phyloP scores from a whole-genome alignment of 1,140 invertebrate species.

The Arion vulgaris region DNA sequence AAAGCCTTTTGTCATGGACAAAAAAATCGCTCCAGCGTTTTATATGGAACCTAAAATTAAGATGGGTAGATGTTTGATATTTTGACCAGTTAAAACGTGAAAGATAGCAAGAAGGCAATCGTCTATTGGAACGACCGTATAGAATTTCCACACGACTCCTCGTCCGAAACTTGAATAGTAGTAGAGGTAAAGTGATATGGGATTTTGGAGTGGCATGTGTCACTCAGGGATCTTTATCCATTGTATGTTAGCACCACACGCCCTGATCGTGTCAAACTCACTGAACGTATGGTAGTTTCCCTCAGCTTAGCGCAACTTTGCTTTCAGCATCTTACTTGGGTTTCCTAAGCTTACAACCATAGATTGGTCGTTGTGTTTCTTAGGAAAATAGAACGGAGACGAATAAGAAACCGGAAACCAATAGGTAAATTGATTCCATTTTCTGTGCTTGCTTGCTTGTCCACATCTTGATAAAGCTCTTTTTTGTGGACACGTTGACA shows the following conservation, averaged over 20 bases:
- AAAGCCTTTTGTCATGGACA: too few relatives aligned
- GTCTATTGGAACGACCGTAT: background rate
- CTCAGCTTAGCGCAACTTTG: background rate
- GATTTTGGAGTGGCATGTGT: constrained; percentile 3
- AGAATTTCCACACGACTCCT: background rate
- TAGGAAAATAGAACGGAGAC: too few relatives aligned
- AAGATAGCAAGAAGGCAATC: background rate
- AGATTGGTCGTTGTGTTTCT: too few relatives aligned
- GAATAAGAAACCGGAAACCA: too few relatives aligned
- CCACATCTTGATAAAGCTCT: too few relatives aligned
- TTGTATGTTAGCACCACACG: background rate
- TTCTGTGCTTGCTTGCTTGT: too few relatives aligned
- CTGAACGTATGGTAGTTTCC: background rate
- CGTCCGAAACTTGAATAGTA: background rate
- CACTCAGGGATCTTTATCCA: background rate
- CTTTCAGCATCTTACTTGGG: too few relatives aligned
- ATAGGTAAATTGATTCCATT: too few relatives aligned
- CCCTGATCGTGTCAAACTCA: background rate
- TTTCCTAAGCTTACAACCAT: too few relatives aligned
- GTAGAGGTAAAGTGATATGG: background rate
- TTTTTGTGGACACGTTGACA: too few relatives aligned
- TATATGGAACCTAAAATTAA: background rate
- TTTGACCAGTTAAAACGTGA: background rate
- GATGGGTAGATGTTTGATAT: background rate
- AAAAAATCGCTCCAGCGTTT: background rate